phyloP scores from a whole-genome alignment of 2,113 vertebrate genomes.

The Siphamia tubifer region DNA sequence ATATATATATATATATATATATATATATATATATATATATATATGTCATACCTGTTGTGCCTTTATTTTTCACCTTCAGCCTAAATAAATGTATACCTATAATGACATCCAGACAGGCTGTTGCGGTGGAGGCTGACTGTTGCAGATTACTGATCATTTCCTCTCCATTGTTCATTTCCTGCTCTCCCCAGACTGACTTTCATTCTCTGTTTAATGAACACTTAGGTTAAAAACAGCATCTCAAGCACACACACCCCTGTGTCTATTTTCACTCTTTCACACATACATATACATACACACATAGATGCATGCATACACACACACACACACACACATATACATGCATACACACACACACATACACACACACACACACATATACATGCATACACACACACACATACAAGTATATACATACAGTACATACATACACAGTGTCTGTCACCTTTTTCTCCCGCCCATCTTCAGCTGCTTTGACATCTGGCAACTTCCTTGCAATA shows the following conservation, averaged over 20 bases:
- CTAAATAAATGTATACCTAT: slow-evolving; percentile 52
- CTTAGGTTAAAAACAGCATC: slow-evolving; percentile 35
- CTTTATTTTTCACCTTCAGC: neutral
- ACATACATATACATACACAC: neutral
- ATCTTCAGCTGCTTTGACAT: slow-evolving; percentile 27
- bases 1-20: neutral
- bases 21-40: neutral
- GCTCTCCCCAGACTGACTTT: neutral
- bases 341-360: neutral
- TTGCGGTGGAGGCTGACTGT: slow-evolving; percentile 40
- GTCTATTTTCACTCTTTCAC: neutral
- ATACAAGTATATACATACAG: neutral
- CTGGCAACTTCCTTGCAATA: slow-evolving; percentile 27
- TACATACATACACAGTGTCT: neutral
- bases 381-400: neutral
- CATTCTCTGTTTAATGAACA: slow-evolving; percentile 30
- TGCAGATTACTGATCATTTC: slow-evolving; percentile 63
- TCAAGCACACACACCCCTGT: neutral
- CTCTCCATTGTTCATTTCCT: slow-evolving; percentile 62
- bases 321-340: neutral
- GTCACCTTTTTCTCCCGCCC: neutral
- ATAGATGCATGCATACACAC: neutral
- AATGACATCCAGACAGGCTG: slow-evolving; percentile 61
- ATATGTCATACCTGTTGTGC: slow-evolving; percentile 1
- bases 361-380: neutral